phyloP scores from a whole-genome alignment of 1,140 invertebrate genomes.

The Drosophila kohkoa region DNA sequence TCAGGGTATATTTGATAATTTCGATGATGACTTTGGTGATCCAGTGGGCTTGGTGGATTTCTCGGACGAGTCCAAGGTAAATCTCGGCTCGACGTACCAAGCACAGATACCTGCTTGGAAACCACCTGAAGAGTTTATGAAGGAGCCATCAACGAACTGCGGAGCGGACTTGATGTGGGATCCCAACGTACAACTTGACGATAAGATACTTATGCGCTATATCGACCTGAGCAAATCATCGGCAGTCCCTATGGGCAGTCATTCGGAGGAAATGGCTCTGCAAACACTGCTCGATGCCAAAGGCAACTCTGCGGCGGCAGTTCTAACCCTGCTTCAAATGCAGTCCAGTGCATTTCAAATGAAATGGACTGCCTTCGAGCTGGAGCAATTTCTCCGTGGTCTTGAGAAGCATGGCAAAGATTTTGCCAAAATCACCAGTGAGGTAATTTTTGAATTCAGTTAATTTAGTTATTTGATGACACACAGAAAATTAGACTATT shows the following conservation, averaged over 20 bases:
- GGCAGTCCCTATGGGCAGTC: slow-evolving; percentile 94
- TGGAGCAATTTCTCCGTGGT: slow-evolving; percentile 94
- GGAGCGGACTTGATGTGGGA: slow-evolving; percentile 94
- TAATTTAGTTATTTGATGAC: too few relatives aligned
- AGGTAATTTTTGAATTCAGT: slow-evolving; percentile 86
- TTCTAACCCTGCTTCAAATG: slow-evolving; percentile 91
- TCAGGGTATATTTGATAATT: slow-evolving; percentile 68
- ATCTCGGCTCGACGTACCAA: slow-evolving; percentile 96
- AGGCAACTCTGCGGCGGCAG: slow-evolving; percentile 95
- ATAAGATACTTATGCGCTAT: slow-evolving; percentile 86
- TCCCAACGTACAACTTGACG: slow-evolving; percentile 88
- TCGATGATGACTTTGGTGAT: slow-evolving; percentile 80
- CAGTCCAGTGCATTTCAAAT: slow-evolving; percentile 90
- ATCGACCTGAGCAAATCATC: slow-evolving; percentile 97
- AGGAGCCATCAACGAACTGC: slow-evolving; percentile 51
- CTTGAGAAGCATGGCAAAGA: slow-evolving; percentile 97
- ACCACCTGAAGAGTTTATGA: slow-evolving; percentile 45
- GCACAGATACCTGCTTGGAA: slow-evolving; percentile 89
- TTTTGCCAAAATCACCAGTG: slow-evolving; percentile 94
- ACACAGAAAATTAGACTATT: too few relatives aligned
- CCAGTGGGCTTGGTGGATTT: slow-evolving; percentile 79
- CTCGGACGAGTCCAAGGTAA: slow-evolving; percentile 89
- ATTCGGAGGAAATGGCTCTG: slow-evolving; percentile 97
- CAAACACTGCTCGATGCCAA: slow-evolving; percentile 94
- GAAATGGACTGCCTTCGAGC: slow-evolving; percentile 95